Evolutionary conservation across 2,888 invertebrate species (phyloP).

Genomic region (Agrilus mali): DNA sequence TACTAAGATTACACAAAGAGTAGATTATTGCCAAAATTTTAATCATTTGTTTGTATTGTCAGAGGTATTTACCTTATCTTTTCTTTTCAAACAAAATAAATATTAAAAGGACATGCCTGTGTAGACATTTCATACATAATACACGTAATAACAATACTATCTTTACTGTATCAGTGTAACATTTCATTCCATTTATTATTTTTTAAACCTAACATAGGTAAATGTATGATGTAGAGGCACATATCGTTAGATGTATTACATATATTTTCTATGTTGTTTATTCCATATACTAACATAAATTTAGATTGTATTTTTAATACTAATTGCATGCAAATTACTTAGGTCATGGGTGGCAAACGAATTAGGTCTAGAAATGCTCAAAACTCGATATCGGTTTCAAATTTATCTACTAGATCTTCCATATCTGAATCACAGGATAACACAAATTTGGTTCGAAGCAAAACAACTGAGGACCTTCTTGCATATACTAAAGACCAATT

Average conservation of each 20-base stretch:
- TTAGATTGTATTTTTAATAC: slow-evolving; percentile 5
- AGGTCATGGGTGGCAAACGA: slow-evolving; percentile 13
- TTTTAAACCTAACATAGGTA: too few relatives aligned
- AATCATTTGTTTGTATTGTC: too few relatives aligned
- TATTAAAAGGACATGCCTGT: too few relatives aligned
- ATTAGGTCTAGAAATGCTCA: slow-evolving; percentile 13
- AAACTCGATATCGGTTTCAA: slow-evolving; percentile 12
- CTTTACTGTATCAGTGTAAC: neutral
- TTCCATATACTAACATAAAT: neutral
- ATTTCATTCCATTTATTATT: neutral
- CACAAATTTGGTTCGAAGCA: slow-evolving; percentile 11
- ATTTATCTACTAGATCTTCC: slow-evolving; percentile 10
- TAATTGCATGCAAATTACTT: slow-evolving; percentile 12
- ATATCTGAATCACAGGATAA: slow-evolving; percentile 7
- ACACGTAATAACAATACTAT: too few relatives aligned
- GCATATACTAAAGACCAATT: slow-evolving; percentile 57
- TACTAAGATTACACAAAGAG: too few relatives aligned
- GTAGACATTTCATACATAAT: too few relatives aligned
- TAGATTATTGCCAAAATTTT: too few relatives aligned
- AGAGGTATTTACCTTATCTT: too few relatives aligned
- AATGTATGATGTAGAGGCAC: too few relatives aligned
- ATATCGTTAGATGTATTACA: too few relatives aligned
- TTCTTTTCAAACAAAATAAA: too few relatives aligned
- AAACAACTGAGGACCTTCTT: slow-evolving; percentile 34
- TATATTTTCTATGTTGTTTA: too few relatives aligned